phyloP scores from a whole-genome alignment of 1,140 invertebrate genomes.

The Drosophila melanogaster region DNA sequence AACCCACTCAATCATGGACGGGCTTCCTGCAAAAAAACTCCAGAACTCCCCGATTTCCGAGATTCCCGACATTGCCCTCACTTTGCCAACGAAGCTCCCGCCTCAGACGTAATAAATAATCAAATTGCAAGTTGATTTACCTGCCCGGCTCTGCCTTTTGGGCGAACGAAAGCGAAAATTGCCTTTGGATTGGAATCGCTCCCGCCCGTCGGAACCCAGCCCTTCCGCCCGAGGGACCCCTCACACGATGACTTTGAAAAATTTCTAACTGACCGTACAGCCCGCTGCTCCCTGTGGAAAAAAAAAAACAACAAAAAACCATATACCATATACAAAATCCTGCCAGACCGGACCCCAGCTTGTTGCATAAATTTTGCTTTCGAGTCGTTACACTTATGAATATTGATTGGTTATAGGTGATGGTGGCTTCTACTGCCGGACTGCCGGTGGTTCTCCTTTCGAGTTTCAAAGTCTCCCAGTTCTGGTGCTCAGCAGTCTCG shows the following conservation, averaged over 20 bases:
- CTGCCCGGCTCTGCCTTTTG: constrained; percentile 44
- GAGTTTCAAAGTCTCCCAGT: not conserved
- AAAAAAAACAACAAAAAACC: not conserved
- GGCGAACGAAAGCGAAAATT: constrained; percentile 76
- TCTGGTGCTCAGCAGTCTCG: constrained; percentile 16
- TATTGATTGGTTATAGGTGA: constrained; percentile 77
- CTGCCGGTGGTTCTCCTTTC: not conserved
- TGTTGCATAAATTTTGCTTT: constrained; percentile 59
- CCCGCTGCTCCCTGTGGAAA: not conserved
- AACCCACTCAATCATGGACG: constrained; percentile 67
- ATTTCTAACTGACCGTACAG: constrained; percentile 64
- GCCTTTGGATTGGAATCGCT: constrained; percentile 60
- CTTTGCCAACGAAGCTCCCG: constrained; percentile 35
- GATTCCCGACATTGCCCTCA: constrained; percentile 6
- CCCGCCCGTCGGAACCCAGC: constrained; percentile 8
- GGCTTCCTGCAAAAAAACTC: constrained; percentile 50
- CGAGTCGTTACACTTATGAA: constrained; percentile 75
- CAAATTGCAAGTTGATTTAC: constrained; percentile 76
- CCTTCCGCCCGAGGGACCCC: constrained; percentile 42
- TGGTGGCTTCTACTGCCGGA: constrained; percentile 18
- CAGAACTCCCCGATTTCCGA: not conserved
- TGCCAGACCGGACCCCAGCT: constrained; percentile 29
- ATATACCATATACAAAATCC: constrained; percentile 8
- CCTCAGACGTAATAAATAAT: constrained; percentile 71
- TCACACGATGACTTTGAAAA: constrained; percentile 75